Evolutionary conservation across 2,888 invertebrate species (phyloP).

Genomic region (Platycnemis pennipes): DNA sequence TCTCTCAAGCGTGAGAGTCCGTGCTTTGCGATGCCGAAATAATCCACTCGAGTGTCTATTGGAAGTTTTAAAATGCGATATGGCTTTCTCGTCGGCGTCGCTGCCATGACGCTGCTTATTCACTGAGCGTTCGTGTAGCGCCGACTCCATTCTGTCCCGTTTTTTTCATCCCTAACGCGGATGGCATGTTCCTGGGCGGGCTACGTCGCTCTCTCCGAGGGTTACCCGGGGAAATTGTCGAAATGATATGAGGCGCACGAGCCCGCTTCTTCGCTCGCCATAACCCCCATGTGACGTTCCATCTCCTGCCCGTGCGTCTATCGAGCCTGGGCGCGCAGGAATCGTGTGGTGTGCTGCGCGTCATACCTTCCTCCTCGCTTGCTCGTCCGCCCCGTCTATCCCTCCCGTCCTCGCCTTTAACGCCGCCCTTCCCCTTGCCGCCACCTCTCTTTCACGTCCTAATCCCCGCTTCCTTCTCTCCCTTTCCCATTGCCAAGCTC

Average conservation of each 20-base stretch:
- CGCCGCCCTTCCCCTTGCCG: neutral
- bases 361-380: neutral
- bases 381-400: neutral
- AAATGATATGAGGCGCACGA: too few relatives aligned
- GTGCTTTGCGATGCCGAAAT: neutral
- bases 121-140: too few relatives aligned
- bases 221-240: too few relatives aligned
- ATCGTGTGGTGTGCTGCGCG: neutral
- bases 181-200: neutral
- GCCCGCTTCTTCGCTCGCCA: too few relatives aligned
- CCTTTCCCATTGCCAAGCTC: neutral
- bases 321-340: neutral
- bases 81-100: neutral
- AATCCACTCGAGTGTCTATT: neutral
- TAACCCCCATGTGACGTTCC: too few relatives aligned
- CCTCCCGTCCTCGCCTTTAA: too few relatives aligned
- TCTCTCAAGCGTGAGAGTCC: neutral
- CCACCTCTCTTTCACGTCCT: neutral
- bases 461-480: slow-evolving; percentile 40
- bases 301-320: too few relatives aligned
- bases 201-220: neutral
- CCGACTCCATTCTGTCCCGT: too few relatives aligned
- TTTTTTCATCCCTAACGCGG: neutral
- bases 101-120: neutral
- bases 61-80: neutral